Percentiles rank a stretch among this genome's conserved stretches.
phyloP scores from a whole-genome alignment of 2,797 vertebrate species.

The Microhierax caerulescens region DNA sequence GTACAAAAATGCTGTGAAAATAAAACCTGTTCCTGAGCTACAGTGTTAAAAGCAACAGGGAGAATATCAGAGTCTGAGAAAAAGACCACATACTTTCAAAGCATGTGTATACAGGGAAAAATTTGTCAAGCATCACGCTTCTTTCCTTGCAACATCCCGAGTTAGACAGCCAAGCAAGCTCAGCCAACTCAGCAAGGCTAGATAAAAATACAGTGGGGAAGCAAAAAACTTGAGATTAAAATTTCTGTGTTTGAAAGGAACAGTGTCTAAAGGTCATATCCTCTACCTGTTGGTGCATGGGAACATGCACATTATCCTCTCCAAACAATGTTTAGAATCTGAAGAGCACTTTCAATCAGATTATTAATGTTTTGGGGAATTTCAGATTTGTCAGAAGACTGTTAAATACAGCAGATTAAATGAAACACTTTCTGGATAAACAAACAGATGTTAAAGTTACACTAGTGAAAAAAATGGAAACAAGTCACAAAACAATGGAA shows the following conservation, averaged over 20 bases:
- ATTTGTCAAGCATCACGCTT: neutral
- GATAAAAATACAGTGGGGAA: neutral
- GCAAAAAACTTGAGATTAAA: neutral
- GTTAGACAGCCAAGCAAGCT: neutral
- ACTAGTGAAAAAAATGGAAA: neutral
- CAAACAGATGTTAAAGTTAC: neutral
- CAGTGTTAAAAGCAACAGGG: neutral
- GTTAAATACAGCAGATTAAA: neutral
- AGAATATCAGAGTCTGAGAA: neutral
- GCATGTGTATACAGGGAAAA: neutral
- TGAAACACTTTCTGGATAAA: neutral
- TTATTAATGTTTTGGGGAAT: neutral
- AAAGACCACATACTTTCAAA: neutral
- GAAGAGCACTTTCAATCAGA: neutral
- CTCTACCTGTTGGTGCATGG: neutral
- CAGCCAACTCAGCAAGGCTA: neutral
- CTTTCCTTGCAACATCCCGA: neutral
- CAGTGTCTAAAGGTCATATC: neutral
- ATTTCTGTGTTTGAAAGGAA: neutral
- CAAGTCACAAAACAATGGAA: neutral
- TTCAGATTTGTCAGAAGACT: neutral
- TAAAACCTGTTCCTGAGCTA: neutral
- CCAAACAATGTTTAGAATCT: neutral
- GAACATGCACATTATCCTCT: neutral
- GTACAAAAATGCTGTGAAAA: neutral